Conservation (phyloP, 1,140 invertebrate species). For the Monomorium pharaonis region DNA sequence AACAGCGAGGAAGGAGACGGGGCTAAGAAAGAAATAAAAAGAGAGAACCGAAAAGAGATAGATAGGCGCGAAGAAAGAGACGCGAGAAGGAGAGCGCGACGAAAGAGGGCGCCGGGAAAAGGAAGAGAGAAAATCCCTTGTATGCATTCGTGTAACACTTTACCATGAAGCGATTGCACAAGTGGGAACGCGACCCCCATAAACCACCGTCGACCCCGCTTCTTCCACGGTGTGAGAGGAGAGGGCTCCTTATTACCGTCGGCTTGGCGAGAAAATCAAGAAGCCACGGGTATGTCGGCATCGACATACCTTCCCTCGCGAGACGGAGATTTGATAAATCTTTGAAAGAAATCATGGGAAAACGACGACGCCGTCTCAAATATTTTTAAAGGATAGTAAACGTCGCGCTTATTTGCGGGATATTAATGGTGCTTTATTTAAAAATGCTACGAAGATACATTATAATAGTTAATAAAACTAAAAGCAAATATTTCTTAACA, state of each 20-base stretch:
- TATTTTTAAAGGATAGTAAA: neutral
- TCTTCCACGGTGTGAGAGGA: conserved; percentile 63
- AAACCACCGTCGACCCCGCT: conserved; percentile 72
- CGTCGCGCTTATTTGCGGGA: neutral
- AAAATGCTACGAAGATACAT: neutral
- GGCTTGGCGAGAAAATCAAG: conserved; percentile 62
- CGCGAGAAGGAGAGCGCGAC: neutral
- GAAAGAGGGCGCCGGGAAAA: conserved; percentile 19
- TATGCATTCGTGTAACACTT: conserved; percentile 71
- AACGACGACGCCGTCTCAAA: neutral
- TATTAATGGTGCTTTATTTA: neutral
- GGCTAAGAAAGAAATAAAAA: neutral
- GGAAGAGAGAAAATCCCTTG: conserved; percentile 54
- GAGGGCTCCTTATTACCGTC: conserved; percentile 63
- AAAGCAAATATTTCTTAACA: neutral
- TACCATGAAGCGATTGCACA: conserved; percentile 67
- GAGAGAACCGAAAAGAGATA: neutral
- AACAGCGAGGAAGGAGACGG: conserved; percentile 16
- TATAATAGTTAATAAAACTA: neutral
- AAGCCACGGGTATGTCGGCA: conserved; percentile 60
- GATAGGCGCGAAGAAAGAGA: conserved; percentile 30
- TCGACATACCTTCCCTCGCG: conserved; percentile 41
- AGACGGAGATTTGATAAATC: conserved; percentile 55
- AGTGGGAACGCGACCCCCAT: conserved; percentile 74
- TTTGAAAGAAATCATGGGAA: conserved; percentile 46